Evolutionary conservation across 1,140 invertebrate genomes (phyloP).

Genomic region (Amphibalanus amphitrite): DNA sequence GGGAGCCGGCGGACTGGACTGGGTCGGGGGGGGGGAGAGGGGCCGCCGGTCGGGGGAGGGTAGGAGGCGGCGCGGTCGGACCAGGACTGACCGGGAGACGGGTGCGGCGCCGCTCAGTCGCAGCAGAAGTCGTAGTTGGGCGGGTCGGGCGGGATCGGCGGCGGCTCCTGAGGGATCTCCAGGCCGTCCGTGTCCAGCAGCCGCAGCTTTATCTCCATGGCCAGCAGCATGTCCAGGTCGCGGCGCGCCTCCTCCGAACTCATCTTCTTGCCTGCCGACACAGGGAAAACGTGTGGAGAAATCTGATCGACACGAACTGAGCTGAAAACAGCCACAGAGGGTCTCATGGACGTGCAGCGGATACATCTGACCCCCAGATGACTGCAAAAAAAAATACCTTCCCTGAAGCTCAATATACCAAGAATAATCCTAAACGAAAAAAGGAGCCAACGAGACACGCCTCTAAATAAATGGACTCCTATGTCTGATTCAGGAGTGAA

Average conservation of each 20-base stretch:
- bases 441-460: too few species aligned
- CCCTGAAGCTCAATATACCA: too few species aligned
- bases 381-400: too few species aligned
- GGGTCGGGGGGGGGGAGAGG: background rate
- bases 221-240: constrained; percentile 77
- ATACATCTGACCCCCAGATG: too few species aligned
- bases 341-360: too few species aligned
- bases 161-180: constrained; percentile 80
- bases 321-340: too few species aligned
- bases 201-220: constrained; percentile 90
- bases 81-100: constrained; percentile 1
- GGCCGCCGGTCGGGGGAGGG: background rate
- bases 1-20: background rate
- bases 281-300: too few species aligned
- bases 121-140: constrained; percentile 64
- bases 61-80: too few species aligned
- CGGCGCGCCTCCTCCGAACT: constrained; percentile 67
- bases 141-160: constrained; percentile 71
- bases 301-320: too few species aligned
- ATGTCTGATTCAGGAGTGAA: too few species aligned
- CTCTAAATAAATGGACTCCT: too few species aligned
- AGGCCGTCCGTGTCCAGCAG: constrained; percentile 86
- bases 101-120: background rate
- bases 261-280: constrained; percentile 56
- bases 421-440: too few species aligned